Evolutionary conservation across 2,113 vertebrate species (phyloP).

Genomic region (Mastomys natalensis): DNA sequence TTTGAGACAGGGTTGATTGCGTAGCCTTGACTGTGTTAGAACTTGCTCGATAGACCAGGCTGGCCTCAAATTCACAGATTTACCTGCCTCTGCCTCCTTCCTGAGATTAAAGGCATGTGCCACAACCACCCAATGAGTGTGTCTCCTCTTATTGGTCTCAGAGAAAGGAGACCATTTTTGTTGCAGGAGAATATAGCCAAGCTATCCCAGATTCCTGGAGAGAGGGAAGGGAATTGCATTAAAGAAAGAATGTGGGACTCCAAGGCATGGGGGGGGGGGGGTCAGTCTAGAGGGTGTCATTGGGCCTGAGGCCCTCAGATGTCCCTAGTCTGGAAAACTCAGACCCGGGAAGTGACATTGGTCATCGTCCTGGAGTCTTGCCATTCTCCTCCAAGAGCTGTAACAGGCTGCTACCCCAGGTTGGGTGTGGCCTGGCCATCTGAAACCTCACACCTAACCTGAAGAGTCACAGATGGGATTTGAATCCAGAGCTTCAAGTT

Average conservation of each 20-base stretch:
- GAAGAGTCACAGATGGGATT: neutral
- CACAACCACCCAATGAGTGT: no score
- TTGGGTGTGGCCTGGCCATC: neutral
- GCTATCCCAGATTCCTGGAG: neutral
- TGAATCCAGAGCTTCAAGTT: neutral
- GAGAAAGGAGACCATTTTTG: neutral
- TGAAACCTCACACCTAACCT: neutral
- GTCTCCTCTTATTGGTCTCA: neutral
- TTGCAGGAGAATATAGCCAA: neutral
- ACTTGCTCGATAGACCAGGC: neutral
- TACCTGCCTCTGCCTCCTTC: neutral
- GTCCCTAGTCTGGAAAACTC: neutral
- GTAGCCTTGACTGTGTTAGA: neutral
- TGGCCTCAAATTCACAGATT: neutral
- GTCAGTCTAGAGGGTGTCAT: neutral
- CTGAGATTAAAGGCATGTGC: neutral
- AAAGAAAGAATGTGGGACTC: neutral
- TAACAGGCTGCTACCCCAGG: no score
- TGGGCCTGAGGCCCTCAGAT: neutral
- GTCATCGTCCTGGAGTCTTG: neutral
- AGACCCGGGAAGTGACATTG: no score
- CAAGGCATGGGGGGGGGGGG: no score
- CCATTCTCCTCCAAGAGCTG: neutral
- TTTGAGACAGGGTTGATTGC: neutral
- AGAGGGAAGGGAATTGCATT: no score